Base-by-base conservation (phyloP, 2,797 vertebrate genomes). In the Rhabdophis nuchalis region DNA sequence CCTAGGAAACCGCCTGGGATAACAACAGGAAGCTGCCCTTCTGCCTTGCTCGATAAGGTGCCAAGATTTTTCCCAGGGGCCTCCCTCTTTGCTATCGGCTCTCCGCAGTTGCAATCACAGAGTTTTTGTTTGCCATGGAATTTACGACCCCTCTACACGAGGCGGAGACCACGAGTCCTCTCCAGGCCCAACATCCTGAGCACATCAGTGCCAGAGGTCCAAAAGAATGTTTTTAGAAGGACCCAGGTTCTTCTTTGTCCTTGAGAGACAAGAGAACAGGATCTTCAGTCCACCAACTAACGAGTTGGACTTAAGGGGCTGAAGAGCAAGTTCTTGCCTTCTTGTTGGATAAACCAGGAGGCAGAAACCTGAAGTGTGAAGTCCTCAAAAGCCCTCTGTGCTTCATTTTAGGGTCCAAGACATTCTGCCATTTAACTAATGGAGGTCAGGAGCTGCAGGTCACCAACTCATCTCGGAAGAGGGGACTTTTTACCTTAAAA, bases 11-110 rank as follows among this genome's bases (percentile, higher is more conserved):
- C n/a, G 72, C 57, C 91, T 88, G 91, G 27, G 91, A 92, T 91
- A 92, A 93, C 91, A 93, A 93, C 93, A 93, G 93, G 93, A 93
- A 93, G 86, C 25, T 6, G 29, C 72, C 36, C 72, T 90, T 54
- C 88, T 58, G 86, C 36, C 58, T 57, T n/a, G 53, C 12, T 72
- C 58, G 93, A 93, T 93, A 92, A 92, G 77, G 58, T 14, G 1
- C 60, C 57, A 16, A 36, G 64, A 14, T 68, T 85, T 85, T 54
- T 57, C 57, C 68, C 50, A 61, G 29, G 7, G 0, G 11, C 25
- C 88, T 50, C 5, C 3, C 77, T 18, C 61, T 50, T 89, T 32
- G 53, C 89, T 88, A 90, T 90, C 53, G 85, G 91, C 89, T 68
- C 10, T 52, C 57, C 4, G 13, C 68, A 93, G 93, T 29, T 57